Base-by-base conservation (phyloP, 2,888 invertebrate genomes). In the Tetranychus piercei region DNA sequence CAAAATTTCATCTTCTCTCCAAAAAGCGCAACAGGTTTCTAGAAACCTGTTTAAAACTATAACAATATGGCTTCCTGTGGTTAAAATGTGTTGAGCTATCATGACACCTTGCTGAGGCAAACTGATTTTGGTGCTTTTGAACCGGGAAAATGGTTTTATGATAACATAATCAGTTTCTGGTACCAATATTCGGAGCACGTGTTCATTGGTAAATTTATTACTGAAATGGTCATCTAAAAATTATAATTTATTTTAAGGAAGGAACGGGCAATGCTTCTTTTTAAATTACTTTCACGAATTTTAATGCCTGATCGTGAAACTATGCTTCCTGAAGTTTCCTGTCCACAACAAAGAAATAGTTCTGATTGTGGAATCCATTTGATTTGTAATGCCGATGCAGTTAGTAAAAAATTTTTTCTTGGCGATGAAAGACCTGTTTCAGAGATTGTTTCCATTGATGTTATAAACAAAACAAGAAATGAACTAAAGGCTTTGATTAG, bases 281-380 rank as follows among this genome's bases (percentile, higher is more conserved):
- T 76, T 9, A 74, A 74, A 44, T 45, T 77, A 6, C 43, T 78
- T 43, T 71, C 74, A 6, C 73, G 74, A 23, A 73, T 78, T 67
- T 65, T 77, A 2, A 55, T 65, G 22, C 45, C 64, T 44, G 74
- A 23, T 23, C 22, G 11, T 34, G 34, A 34, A 34, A 34, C 0
- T 34, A 3, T 22, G 76, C 74, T 66, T 9, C 80, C 15, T 77
- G 86, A 87, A 79, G 78, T 78, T 22, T 73, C 76, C 9, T 80
- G 80, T 76, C 81, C 82, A 3, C 82, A 81, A 76, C 94, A 95
- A 82, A 85, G 86, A 69, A 94, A 94, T 83, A 87, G 89, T 8
- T 92, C 91, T 82, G 94, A 95, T 81, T 95, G 94, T 84, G 95
- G 94, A 18, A 86, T 94, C 75, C 90, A 91, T 83, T 89, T 94